Evolutionary conservation across 2,888 invertebrate species (phyloP), one percentile per base, ranked within the genome.

Genomic region (Rhamphomyia laevipes): DNA sequence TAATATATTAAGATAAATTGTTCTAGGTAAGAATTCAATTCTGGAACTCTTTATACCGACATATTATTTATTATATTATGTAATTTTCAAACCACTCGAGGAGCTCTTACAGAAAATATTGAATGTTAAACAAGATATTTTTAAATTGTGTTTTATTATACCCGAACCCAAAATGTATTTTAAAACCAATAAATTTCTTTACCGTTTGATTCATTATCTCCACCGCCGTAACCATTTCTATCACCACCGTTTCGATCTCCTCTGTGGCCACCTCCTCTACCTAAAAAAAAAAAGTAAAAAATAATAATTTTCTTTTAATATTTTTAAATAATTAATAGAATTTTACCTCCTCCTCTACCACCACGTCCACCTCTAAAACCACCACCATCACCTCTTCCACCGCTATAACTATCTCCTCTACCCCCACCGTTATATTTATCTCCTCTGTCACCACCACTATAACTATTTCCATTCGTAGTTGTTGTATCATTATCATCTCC

Each of bases 191-290:
- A n/a, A n/a, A n/a, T n/a, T n/a, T n/a, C n/a, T n/a, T 56, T 59
- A 27, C 55, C 56, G 31, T 61, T 60, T 9, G 51, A 57, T 46
- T 61, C 51, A 16, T 52, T 53, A 41, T 53, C 51, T 37, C 56
- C 50, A 37, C 51, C 53, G 13, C 67, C 66, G 11, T 64, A 16
- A 65, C 71, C 51, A 7, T 67, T 57, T 63, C 65, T n/a, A 66
- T 56, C 44, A 0, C 69, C 63, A 0, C 71, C 70, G 0, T 69
- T 65, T 1, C 73, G 59, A 0, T 72, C 68, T 1, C 72, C 42
- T 10, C 52, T 51, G 18, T 51, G 37, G 17, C 53, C 44, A 43
- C 50, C 15, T 5, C 52, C 48, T 17, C 44, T 17, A 21, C 38
- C 41, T 47, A 17, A 15, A 23, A 17, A 42, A 11, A 15, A 18